A percentile compares a stretch with the other conserved stretches of the same genome.
These are phyloP conservation scores for Mastomys coucha DNA, from an alignment of 2,113 vertebrate genomes.

Conservation along the genomic window DNA sequence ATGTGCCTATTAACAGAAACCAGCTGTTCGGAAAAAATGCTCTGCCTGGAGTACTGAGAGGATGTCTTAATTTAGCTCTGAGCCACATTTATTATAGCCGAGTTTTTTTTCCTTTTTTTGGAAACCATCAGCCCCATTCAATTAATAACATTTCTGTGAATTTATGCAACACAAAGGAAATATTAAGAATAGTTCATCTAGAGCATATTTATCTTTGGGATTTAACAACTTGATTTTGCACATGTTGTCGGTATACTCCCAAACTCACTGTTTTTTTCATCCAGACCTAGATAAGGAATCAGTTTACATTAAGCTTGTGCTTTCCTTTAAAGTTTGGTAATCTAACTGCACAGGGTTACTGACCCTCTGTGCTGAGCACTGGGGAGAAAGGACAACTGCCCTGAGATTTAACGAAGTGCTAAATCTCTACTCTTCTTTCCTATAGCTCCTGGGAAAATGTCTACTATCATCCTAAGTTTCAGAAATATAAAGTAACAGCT, in stretches of 20 bases:
- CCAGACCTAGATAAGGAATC: not conserved
- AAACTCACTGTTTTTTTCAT: constrained; percentile 51
- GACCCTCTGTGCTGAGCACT: not conserved
- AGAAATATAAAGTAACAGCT: not conserved
- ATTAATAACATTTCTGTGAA: constrained; percentile 72
- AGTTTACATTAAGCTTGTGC: not conserved
- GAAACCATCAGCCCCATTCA: constrained; percentile 57
- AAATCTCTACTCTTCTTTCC: not conserved
- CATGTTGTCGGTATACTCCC: not conserved
- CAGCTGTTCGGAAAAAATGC: constrained; percentile 77
- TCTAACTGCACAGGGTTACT: not conserved
- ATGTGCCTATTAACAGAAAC: constrained; percentile 79
- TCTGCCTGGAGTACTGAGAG: constrained; percentile 75
- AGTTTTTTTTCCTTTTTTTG: not conserved
- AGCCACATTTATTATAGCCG: constrained; percentile 69
- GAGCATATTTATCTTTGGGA: constrained; percentile 40
- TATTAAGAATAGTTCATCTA: constrained; percentile 57
- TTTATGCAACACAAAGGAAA: constrained; percentile 35
- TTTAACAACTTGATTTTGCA: constrained; percentile 36
- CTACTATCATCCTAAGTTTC: not conserved
- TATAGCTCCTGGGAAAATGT: not conserved
- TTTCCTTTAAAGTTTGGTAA: not conserved
- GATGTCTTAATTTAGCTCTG: constrained; percentile 82
- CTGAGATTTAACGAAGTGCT: not conserved
- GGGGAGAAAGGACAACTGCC: not conserved